Conservation (phyloP, 2,888 invertebrate genomes). For the Cheilosia pagana region DNA sequence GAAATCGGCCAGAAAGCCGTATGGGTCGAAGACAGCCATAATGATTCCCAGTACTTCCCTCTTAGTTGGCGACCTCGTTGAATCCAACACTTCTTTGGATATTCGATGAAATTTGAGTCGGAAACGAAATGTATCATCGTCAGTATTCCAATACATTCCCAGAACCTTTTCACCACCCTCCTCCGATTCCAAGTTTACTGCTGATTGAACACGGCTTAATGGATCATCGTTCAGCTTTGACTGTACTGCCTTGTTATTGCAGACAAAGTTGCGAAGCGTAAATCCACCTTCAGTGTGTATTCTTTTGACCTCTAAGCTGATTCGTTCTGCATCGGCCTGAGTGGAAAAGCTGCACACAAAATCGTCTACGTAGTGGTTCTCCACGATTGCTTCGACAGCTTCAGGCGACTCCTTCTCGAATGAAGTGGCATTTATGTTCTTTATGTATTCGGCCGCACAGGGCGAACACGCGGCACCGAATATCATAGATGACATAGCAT, state of each 20-base stretch:
- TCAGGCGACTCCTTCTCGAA: background rate
- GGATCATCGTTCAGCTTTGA: conserved; percentile 33
- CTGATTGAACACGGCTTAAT: background rate
- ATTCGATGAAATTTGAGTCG: conserved; percentile 22
- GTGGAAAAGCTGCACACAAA: conserved; percentile 49
- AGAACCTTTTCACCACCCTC: conserved; percentile 64
- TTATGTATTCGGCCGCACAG: conserved; percentile 63
- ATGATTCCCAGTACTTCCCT: conserved; percentile 32
- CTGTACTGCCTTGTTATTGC: conserved; percentile 21
- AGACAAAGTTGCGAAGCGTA: conserved; percentile 33
- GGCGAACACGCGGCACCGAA: conserved; percentile 72
- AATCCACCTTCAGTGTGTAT: conserved; percentile 56
- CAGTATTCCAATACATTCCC: conserved; percentile 74
- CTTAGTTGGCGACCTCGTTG: conserved; percentile 20
- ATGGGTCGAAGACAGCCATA: background rate
- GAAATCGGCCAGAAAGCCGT: background rate
- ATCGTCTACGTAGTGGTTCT: conserved; percentile 70
- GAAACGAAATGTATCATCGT: conserved; percentile 67
- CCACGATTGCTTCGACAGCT: background rate
- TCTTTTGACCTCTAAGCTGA: conserved; percentile 16
- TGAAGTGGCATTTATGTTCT: conserved; percentile 22
- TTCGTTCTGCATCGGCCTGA: conserved; percentile 17
- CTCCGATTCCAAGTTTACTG: background rate
- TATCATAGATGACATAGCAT: conserved; percentile 69
- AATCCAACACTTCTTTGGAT: background rate